phyloP scores from a whole-genome alignment of 2,113 vertebrate species.

The Elgaria multicarinata region DNA sequence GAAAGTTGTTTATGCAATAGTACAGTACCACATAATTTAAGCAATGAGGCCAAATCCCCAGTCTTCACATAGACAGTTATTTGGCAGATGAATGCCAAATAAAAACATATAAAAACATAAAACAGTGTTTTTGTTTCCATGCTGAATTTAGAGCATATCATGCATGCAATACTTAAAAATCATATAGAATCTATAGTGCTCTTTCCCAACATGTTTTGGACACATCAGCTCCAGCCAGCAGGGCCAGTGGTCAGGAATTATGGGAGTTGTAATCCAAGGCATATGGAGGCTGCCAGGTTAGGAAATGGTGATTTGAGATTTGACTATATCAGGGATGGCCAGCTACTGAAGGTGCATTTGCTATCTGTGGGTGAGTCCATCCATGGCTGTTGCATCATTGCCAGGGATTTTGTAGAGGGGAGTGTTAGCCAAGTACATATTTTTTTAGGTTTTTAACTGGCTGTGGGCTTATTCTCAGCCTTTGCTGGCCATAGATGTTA shows the following conservation, averaged over 20 bases:
- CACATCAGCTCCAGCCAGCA: too few species aligned
- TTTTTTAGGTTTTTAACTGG: background rate
- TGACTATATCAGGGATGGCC: background rate
- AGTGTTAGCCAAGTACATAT: background rate
- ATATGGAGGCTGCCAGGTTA: too few species aligned
- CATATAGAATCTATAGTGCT: background rate
- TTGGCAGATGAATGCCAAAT: too few species aligned
- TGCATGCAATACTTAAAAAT: background rate
- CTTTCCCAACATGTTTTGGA: too few species aligned
- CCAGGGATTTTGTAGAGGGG: background rate
- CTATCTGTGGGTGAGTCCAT: background rate
- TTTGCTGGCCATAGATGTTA: background rate
- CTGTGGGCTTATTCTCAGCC: background rate
- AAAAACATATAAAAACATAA: background rate
- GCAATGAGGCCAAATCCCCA: too few species aligned
- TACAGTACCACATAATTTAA: rapidly evolving
- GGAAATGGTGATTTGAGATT: too few species aligned
- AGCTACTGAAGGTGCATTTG: background rate
- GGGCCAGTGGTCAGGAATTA: too few species aligned
- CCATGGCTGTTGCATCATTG: background rate
- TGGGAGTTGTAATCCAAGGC: too few species aligned
- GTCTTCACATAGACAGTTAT: too few species aligned
- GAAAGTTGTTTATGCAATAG: background rate
- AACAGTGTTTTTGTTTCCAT: background rate
- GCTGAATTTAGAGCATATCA: background rate